A percentile compares a stretch with the other conserved stretches of the same genome.
phyloP scores from a whole-genome alignment of 2,888 invertebrate species.

The Cinara cedri region DNA sequence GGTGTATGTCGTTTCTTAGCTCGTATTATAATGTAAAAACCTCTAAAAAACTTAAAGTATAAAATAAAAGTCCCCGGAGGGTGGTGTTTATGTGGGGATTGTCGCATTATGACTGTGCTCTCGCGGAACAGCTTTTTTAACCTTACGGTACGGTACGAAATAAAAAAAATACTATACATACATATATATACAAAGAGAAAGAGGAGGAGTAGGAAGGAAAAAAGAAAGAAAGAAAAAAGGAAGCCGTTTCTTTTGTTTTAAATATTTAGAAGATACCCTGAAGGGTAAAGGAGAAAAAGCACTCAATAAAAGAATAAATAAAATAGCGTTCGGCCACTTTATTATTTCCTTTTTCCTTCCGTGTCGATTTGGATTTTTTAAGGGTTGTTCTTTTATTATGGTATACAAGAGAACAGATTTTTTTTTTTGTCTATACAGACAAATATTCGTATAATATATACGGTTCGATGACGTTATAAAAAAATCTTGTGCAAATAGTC shows the following conservation, averaged over 20 bases:
- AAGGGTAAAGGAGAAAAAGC: conserved; percentile 53
- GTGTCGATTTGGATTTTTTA: conserved; percentile 53
- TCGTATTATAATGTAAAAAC: conserved; percentile 57
- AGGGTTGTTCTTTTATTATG: conserved; percentile 45
- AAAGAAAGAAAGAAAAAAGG: not conserved
- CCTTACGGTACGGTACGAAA: conserved; percentile 35
- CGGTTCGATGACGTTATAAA: conserved; percentile 2
- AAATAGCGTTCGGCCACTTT: conserved; percentile 56
- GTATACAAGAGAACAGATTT: conserved; percentile 41
- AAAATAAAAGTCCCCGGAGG: conserved; percentile 57
- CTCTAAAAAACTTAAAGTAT: conserved; percentile 57
- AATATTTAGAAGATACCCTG: conserved; percentile 57
- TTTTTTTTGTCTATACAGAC: conserved; percentile 10
- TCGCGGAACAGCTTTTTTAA: conserved; percentile 49
- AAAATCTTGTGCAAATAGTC: conserved; percentile 36
- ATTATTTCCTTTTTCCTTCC: conserved; percentile 52
- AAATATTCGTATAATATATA: conserved; percentile 16
- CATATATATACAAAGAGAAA: not conserved
- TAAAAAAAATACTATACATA: conserved; percentile 9
- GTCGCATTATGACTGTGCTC: conserved; percentile 56
- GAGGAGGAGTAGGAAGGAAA: not conserved
- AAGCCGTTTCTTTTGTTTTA: conserved; percentile 56
- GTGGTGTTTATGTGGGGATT: conserved; percentile 57
- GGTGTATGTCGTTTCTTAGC: conserved; percentile 55
- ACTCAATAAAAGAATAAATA: conserved; percentile 57